phyloP scores from a whole-genome alignment of 2,113 vertebrate genomes.

The Malaclemys terrapin region DNA sequence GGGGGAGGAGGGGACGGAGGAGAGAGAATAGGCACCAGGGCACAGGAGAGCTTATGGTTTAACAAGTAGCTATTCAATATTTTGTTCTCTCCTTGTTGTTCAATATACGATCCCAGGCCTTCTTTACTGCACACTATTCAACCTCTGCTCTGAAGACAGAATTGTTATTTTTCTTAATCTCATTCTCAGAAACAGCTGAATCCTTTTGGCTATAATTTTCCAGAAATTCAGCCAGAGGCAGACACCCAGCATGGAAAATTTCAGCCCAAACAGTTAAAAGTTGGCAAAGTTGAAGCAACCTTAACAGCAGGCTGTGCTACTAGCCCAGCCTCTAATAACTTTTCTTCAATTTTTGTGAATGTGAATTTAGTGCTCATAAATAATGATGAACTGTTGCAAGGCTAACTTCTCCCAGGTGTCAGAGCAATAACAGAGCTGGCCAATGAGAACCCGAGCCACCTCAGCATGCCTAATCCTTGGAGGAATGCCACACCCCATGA shows the following conservation, averaged over 20 bases:
- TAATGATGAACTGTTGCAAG: not conserved
- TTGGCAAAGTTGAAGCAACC: not conserved
- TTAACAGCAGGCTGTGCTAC: not conserved
- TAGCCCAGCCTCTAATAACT: not conserved
- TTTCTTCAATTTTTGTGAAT: not conserved
- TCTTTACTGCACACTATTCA: not conserved
- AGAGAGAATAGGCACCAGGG: not conserved
- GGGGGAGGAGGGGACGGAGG: rapidly evolving
- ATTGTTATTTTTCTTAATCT: not conserved
- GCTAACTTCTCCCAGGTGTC: not conserved
- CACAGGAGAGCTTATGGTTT: not conserved
- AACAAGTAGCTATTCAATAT: not conserved
- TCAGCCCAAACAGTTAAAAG: not conserved
- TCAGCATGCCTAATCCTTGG: not conserved
- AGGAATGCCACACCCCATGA: not conserved
- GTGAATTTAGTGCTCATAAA: not conserved
- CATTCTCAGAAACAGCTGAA: not conserved
- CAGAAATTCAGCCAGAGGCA: not conserved
- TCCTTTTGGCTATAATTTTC: not conserved
- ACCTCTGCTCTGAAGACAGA: not conserved
- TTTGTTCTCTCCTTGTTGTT: not conserved
- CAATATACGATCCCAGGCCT: not conserved
- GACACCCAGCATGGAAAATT: not conserved
- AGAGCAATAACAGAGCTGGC: not conserved
- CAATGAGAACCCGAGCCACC: not conserved